Evolutionary conservation across 2,797 vertebrate species (phyloP).

Genomic region (Phoeniculus purpureus): DNA sequence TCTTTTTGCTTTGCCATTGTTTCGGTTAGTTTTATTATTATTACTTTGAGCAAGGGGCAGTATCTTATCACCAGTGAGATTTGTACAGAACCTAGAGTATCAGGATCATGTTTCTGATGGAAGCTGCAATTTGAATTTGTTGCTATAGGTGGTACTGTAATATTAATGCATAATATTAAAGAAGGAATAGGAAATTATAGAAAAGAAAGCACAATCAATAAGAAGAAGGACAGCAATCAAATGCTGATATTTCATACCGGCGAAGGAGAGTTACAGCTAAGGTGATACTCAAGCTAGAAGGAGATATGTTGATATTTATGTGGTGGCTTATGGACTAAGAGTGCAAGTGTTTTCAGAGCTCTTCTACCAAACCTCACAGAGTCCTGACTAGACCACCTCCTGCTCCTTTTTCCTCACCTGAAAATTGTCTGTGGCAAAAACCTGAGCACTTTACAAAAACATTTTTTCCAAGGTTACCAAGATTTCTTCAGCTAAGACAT

Average conservation of each 20-base stretch:
- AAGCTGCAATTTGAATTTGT: slow-evolving; percentile 57
- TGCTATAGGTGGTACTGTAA: slow-evolving; percentile 70
- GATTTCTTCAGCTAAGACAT: background rate
- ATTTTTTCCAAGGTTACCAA: background rate
- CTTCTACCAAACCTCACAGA: background rate
- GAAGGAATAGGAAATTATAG: background rate
- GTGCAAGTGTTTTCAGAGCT: background rate
- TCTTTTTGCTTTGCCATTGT: slow-evolving; percentile 19
- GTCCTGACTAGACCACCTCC: background rate
- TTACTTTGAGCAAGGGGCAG: background rate
- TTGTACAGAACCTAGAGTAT: background rate
- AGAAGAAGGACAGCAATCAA: background rate
- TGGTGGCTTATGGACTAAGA: background rate
- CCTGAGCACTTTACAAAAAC: background rate
- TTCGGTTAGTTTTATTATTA: slow-evolving; percentile 2
- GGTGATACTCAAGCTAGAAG: background rate
- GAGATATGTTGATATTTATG: background rate
- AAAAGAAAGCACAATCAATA: background rate
- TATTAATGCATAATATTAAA: slow-evolving; percentile 44
- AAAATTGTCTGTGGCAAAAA: background rate
- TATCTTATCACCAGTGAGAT: background rate
- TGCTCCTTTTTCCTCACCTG: background rate
- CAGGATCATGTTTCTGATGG: background rate
- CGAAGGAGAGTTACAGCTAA: background rate
- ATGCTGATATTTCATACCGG: background rate